Percentiles rank a stretch among this genome's conserved stretches.
Evolutionary conservation across 2,797 vertebrate species (phyloP).

Genomic region (Intellagama lesueurii): DNA sequence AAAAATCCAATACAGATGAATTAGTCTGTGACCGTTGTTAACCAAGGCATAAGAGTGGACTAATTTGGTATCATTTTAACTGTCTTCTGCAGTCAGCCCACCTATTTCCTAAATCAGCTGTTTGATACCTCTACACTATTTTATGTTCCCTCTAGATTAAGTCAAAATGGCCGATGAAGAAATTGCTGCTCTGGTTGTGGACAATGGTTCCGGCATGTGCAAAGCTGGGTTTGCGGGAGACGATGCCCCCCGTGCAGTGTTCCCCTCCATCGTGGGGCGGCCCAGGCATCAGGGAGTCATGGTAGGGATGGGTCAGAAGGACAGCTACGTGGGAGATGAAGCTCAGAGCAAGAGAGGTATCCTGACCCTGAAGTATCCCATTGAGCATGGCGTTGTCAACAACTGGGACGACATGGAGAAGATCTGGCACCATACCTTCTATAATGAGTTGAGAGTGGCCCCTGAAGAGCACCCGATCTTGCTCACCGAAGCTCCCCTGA

Average conservation of each 20-base stretch:
- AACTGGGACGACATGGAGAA: slow-evolving; percentile 78
- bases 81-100: background rate
- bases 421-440: slow-evolving; percentile 66
- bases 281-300: slow-evolving; percentile 81
- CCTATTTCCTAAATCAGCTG: background rate
- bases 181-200: slow-evolving; percentile 80
- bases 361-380: slow-evolving; percentile 81
- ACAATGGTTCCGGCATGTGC: slow-evolving; percentile 82
- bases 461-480: slow-evolving; percentile 63
- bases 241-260: slow-evolving; percentile 79
- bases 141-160: background rate
- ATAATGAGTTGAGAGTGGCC: slow-evolving; percentile 66
- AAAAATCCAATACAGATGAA: no score
- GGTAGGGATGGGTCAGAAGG: slow-evolving; percentile 83
- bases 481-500: slow-evolving; percentile 56
- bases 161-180: slow-evolving; percentile 76
- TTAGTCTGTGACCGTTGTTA: no score
- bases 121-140: background rate
- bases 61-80: no score
- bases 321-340: slow-evolving; percentile 80
- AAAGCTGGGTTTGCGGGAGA: slow-evolving; percentile 83
- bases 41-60: no score
- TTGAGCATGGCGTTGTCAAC: slow-evolving; percentile 77
- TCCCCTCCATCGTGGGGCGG: slow-evolving; percentile 81
- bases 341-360: slow-evolving; percentile 83